Conservation (phyloP, 2,888 invertebrate genomes). For the Temnothorax ravouxi region DNA sequence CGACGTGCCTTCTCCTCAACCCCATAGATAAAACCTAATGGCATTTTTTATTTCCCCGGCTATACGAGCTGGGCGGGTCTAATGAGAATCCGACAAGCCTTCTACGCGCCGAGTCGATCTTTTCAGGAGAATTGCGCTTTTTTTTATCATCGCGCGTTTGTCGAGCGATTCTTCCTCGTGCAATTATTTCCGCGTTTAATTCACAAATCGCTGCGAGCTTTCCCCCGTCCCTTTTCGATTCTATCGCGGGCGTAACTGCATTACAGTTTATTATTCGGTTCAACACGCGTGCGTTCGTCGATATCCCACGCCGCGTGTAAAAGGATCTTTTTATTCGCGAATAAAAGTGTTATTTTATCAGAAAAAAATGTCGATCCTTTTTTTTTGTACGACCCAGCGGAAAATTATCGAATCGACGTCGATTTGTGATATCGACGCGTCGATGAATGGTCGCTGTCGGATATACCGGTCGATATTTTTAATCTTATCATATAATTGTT, state of each 20-base stretch:
- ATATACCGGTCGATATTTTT: too few relatives aligned
- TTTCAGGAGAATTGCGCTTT: not conserved
- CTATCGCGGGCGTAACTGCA: not conserved
- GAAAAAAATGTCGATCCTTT: not conserved
- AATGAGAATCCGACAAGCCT: conserved; percentile 43
- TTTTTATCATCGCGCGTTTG: not conserved
- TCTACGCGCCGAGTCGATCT: conserved; percentile 12
- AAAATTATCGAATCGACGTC: not conserved
- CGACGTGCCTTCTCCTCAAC: not conserved
- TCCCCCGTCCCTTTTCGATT: not conserved
- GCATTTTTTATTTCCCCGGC: conserved; percentile 44
- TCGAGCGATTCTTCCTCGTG: not conserved
- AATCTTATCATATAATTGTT: too few relatives aligned
- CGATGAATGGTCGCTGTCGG: too few relatives aligned
- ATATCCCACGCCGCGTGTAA: not conserved
- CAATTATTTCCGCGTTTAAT: conserved; percentile 27
- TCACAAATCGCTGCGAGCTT: not conserved
- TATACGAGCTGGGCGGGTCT: conserved; percentile 30
- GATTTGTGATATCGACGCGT: not conserved
- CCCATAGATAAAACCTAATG: conserved; percentile 37
- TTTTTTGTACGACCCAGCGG: not conserved
- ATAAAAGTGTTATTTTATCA: conserved; percentile 1
- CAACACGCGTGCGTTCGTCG: not conserved
- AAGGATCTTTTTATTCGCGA: not conserved
- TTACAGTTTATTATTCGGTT: conserved; percentile 32